phyloP scores from a whole-genome alignment of 2,797 vertebrate species.

The Neoniphon sammara region DNA sequence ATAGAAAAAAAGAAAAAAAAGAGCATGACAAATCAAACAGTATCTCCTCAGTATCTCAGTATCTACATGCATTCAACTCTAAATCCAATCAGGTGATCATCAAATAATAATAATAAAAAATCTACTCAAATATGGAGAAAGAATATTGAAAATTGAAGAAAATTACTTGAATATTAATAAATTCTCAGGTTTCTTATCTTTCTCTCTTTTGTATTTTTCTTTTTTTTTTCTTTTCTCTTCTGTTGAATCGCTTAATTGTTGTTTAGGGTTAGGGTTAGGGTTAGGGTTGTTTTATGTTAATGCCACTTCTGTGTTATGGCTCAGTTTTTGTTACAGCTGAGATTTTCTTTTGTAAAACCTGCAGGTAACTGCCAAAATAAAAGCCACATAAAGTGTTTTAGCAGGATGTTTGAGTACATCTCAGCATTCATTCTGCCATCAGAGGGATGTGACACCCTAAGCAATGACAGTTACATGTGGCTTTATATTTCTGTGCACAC shows the following conservation, averaged over 20 bases:
- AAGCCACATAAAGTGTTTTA: too few relatives aligned
- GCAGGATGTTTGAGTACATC: too few relatives aligned
- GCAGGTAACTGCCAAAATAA: not conserved
- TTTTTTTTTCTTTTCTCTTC: not conserved
- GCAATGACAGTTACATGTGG: not conserved
- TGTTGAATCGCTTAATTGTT: constrained; percentile 11
- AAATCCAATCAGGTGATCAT: not conserved
- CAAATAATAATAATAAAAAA: constrained; percentile 5
- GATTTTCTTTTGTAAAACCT: not conserved
- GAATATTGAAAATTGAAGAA: too few relatives aligned
- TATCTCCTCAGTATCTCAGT: constrained; percentile 22
- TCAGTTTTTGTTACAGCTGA: not conserved
- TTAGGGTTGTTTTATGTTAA: constrained; percentile 31
- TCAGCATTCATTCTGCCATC: too few relatives aligned
- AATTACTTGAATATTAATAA: too few relatives aligned
- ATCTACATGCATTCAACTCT: constrained; percentile 43
- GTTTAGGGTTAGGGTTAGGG: too few relatives aligned
- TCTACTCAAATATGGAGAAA: not conserved
- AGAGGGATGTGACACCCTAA: too few relatives aligned
- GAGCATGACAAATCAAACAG: constrained; percentile 34
- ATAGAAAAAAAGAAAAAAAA: constrained; percentile 53
- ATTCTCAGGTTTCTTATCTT: not conserved
- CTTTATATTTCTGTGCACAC: not conserved
- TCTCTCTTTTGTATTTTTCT: not conserved
- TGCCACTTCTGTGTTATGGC: not conserved